Conservation (phyloP, 2,888 invertebrate species). For the Patella caerulea region DNA sequence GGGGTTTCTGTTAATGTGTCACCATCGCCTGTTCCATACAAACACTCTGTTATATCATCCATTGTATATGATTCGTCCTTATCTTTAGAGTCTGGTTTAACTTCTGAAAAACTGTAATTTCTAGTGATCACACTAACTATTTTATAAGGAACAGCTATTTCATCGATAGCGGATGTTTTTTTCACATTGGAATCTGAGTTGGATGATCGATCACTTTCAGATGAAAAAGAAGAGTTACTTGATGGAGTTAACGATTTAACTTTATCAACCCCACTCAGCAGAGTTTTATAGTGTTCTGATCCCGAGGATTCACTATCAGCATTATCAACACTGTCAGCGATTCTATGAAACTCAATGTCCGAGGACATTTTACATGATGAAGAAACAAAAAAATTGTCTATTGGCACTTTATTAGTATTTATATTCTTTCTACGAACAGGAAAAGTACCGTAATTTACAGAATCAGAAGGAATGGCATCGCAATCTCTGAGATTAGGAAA, state of each 20-base stretch:
- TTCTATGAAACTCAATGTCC: slow-evolving; percentile 30
- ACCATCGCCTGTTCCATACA: slow-evolving; percentile 23
- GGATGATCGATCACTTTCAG: slow-evolving; percentile 24
- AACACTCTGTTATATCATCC: slow-evolving; percentile 31
- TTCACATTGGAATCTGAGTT: background rate
- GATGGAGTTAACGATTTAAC: slow-evolving; percentile 24
- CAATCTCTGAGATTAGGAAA: slow-evolving; percentile 53
- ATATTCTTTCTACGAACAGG: slow-evolving; percentile 49
- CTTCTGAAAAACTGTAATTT: slow-evolving; percentile 17
- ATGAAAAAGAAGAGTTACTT: slow-evolving; percentile 20
- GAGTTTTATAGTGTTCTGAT: slow-evolving; percentile 13
- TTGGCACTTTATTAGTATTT: slow-evolving; percentile 25
- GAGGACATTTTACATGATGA: slow-evolving; percentile 7
- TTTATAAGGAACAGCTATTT: slow-evolving; percentile 22
- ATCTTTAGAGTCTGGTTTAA: slow-evolving; percentile 20
- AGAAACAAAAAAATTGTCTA: slow-evolving; percentile 22
- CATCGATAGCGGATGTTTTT: background rate
- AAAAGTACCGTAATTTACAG: slow-evolving; percentile 50
- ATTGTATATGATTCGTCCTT: slow-evolving; percentile 24
- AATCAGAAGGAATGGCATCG: slow-evolving; percentile 38
- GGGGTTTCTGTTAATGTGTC: background rate
- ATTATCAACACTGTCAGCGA: slow-evolving; percentile 22
- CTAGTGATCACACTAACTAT: slow-evolving; percentile 31
- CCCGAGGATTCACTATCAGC: slow-evolving; percentile 22
- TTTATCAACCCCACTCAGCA: background rate